A percentile compares a stretch with the other conserved stretches of the same genome.
These are phyloP conservation scores for Scartelaos histophorus DNA, from an alignment of 2,113 vertebrate species.

Conservation along the genomic window DNA sequence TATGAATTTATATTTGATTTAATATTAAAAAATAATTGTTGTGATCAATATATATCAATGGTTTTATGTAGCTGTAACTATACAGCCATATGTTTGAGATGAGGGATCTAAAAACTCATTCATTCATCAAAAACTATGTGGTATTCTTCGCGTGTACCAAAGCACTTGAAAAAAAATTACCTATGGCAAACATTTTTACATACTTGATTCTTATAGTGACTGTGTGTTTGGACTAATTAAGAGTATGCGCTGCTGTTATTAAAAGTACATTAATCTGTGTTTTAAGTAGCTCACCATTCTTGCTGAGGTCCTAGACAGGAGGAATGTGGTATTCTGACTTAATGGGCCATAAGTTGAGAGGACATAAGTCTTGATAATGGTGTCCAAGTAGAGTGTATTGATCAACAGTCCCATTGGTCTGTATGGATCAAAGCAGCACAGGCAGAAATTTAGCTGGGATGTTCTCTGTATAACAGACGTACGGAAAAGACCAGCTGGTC, in stretches of 20 bases:
- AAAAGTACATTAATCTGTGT: slow-evolving; percentile 69
- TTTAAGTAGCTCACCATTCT: slow-evolving; percentile 68
- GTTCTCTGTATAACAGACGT: slow-evolving; percentile 46
- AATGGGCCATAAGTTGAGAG: slow-evolving; percentile 66
- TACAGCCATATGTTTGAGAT: slow-evolving; percentile 26
- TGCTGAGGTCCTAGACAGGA: slow-evolving; percentile 53
- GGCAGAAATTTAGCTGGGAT: slow-evolving; percentile 62
- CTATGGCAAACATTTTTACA: slow-evolving; percentile 52
- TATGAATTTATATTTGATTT: slow-evolving; percentile 60
- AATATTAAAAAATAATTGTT: slow-evolving; percentile 59
- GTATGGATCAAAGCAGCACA: slow-evolving; percentile 61
- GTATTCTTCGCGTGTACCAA: slow-evolving; percentile 41
- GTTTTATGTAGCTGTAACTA: not conserved
- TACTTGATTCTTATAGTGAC: slow-evolving; percentile 31
- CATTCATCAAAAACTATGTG: slow-evolving; percentile 28
- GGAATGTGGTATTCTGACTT: slow-evolving; percentile 69
- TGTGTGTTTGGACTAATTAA: slow-evolving; percentile 70
- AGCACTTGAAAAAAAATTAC: slow-evolving; percentile 36
- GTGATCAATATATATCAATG: slow-evolving; percentile 25
- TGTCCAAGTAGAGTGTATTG: slow-evolving; percentile 71
- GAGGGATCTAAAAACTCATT: slow-evolving; percentile 35
- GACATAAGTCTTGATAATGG: slow-evolving; percentile 77
- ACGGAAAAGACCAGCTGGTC: slow-evolving; percentile 30
- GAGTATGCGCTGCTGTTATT: slow-evolving; percentile 60
- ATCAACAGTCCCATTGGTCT: slow-evolving; percentile 67